Evolutionary conservation across 2,797 vertebrate genomes (phyloP), one percentile per base, ranked within the genome.

Genomic region (Sebastes diaconus): DNA sequence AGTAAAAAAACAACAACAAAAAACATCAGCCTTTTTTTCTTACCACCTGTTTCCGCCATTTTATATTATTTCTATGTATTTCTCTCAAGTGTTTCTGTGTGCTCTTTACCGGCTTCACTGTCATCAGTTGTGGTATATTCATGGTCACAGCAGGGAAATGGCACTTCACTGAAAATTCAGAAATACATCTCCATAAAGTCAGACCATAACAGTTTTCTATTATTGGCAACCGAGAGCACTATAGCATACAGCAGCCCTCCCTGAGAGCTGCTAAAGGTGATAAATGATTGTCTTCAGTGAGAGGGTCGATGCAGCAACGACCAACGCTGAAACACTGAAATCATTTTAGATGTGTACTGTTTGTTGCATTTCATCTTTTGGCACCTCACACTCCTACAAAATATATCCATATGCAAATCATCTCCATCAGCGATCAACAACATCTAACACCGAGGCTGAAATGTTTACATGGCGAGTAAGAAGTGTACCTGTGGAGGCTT

Each of bases 1-100:
- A n/a, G 55, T 29, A n/a, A 67, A 20, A 11, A 16, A 52, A 25
- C 6, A 14, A 30, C 4, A 0, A 50, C 46, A 50, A 22, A 60
- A 29, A 24, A 54, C 18, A 34, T 2, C 4, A 8, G 11, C 2
- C 16, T 61, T 25, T 59, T 39, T n/a, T 34, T 66, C 18, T 39
- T 20, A 5, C 14, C n/a, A 13, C 10, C 30, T 0, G 2, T 6
- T 34, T 11, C 2, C 7, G 1, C 3, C 20, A 5, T 11, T 13
- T 6, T 18, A n/a, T 57, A 42, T 13, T n/a, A 22, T 59, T 73
- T 81, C 27, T 59, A 3, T 36, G 3, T 75, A 4, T 52, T 22
- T 60, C 22, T 42, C 18, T 34, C 13, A 29, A 50, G 6, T 59
- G 18, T 14, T 29, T 58, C 2, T 46, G 16, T 61, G 22, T 24